Evolutionary conservation across 2,888 invertebrate species (phyloP), one percentile per base, ranked within the genome.

Genomic region (Mantis religiosa): DNA sequence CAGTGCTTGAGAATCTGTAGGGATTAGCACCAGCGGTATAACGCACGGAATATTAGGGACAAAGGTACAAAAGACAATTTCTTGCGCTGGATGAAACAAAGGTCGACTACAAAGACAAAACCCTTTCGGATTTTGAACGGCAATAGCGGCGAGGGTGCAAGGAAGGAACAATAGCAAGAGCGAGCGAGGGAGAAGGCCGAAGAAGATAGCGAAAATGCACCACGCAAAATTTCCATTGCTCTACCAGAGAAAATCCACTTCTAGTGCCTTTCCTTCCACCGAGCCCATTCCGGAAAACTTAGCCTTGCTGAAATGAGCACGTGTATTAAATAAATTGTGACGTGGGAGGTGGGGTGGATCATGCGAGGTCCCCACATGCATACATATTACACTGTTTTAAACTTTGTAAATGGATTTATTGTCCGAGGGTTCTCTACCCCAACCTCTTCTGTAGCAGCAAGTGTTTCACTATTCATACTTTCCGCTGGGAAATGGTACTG

Each of bases 361-460:
- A 89, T 88, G 85, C 84, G 54, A 87, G 87, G 30, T 28, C 90
- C 30, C 89, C 71, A 71, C 88, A 89, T 90, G 90, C 86, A 90
- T 90, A 90, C 90, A 90, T 90, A 90, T 90, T 87, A 89, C 89
- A 85, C 84, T 90, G 89, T 90, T 90, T 89, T 88, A 90, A 90
- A 90, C 89, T 90, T 90, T 89, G 20, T 71, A 89, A 89, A 89
- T 89, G 89, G 90, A 90, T 90, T 90, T 90, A 90, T 90, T 89
- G 90, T 90, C 89, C 85, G 84, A 81, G 88, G 83, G 71, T 54
- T 85, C 88, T 47, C 82, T 85, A 85, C 85, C 82, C 85, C 82
- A 83, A 88, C 82, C 85, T 82, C 85, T 82, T 82, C 27, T 85
- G 71, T 88, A 82, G 82, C 85, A 83, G 85, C 30, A 88, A 88